Evolutionary conservation across 2,888 invertebrate genomes (phyloP).

Genomic region (Cactoblastis cactorum): DNA sequence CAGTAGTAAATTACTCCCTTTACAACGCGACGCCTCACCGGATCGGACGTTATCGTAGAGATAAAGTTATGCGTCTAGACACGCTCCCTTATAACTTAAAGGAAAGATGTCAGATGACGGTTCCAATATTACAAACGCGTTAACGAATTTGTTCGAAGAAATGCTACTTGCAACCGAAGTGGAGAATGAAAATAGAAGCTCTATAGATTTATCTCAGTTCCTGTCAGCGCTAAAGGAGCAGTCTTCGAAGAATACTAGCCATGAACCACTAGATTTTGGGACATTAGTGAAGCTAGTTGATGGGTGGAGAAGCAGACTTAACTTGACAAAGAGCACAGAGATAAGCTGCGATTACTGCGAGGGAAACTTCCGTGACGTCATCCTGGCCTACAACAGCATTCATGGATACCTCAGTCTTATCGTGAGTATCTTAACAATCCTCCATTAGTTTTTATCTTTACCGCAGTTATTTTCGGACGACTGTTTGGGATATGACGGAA

Average conservation of each 20-base stretch:
- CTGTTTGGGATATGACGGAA: constrained; percentile 8
- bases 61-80: constrained; percentile 15
- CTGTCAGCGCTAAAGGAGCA: constrained; percentile 51
- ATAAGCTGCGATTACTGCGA: constrained; percentile 76
- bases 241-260: constrained; percentile 45
- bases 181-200: constrained; percentile 47
- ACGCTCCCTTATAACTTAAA: neutral
- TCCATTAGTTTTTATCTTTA: neutral
- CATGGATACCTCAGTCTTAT: constrained; percentile 91
- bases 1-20: neutral
- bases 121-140: constrained; percentile 60
- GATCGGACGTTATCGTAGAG: neutral
- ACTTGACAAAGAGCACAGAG: constrained; percentile 53
- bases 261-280: constrained; percentile 61
- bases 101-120: constrained; percentile 52
- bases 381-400: constrained; percentile 82
- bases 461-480: neutral
- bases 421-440: constrained; percentile 73
- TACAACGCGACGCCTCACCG: constrained; percentile 5
- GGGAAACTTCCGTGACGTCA: constrained; percentile 78
- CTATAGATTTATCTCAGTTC: constrained; percentile 55
- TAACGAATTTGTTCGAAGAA: constrained; percentile 64
- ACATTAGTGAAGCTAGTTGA: constrained; percentile 61
- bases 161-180: constrained; percentile 57
- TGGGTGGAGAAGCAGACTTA: constrained; percentile 53